A percentile compares a stretch with the other conserved stretches of the same genome.
Evolutionary conservation across 2,797 vertebrate species (phyloP).

Genomic region (Carapus acus): DNA sequence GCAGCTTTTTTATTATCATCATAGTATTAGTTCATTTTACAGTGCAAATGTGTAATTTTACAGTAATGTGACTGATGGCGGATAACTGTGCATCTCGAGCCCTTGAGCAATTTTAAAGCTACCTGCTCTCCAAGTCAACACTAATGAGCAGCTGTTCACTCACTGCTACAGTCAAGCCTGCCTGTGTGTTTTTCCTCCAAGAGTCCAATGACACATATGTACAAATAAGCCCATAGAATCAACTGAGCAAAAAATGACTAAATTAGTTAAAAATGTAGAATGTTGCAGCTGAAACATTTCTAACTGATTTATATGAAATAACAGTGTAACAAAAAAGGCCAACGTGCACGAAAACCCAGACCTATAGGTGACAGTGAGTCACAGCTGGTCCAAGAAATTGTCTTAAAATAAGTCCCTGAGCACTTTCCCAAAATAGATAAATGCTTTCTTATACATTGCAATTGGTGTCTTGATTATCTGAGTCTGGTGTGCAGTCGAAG

Average conservation of each 20-base stretch:
- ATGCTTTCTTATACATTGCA: conserved; percentile 2
- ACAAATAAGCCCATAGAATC: conserved; percentile 13
- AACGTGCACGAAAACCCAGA: not conserved
- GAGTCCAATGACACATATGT: conserved; percentile 1
- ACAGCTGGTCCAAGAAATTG: not conserved
- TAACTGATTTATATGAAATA: too few relatives aligned
- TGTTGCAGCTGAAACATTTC: not conserved
- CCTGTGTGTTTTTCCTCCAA: conserved; percentile 29
- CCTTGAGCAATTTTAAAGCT: conserved; percentile 32
- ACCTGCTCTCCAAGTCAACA: conserved; percentile 37
- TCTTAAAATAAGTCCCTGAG: not conserved
- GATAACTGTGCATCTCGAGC: conserved; percentile 23
- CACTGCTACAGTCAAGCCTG: conserved; percentile 40
- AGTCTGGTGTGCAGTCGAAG: conserved; percentile 25
- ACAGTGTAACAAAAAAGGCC: not conserved
- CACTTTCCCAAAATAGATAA: conserved; percentile 1
- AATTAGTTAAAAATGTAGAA: not conserved
- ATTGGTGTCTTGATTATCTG: conserved; percentile 7
- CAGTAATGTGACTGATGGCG: conserved; percentile 34
- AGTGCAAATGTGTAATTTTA: not conserved
- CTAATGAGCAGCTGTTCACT: conserved; percentile 57
- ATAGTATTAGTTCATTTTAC: too few relatives aligned
- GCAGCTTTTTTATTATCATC: not conserved
- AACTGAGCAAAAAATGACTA: conserved; percentile 4
- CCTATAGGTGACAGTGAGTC: not conserved